Evolutionary conservation across 2,113 vertebrate genomes (phyloP).

Genomic region (Archilochus colubris): DNA sequence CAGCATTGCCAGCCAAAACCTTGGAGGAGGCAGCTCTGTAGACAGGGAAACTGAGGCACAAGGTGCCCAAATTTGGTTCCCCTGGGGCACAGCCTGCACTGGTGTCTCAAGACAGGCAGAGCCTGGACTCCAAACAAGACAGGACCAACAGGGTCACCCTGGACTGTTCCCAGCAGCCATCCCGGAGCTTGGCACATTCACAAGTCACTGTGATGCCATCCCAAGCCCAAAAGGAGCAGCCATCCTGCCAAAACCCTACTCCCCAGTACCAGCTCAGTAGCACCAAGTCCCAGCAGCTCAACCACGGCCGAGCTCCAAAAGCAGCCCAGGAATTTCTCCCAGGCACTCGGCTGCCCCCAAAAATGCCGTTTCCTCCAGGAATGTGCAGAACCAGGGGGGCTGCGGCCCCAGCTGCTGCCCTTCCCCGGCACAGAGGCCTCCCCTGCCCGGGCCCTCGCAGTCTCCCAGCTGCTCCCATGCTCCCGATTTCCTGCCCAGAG

Average conservation of each 20-base stretch:
- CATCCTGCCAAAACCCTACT: neutral
- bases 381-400: conserved; percentile 61
- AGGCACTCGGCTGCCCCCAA: conserved; percentile 56
- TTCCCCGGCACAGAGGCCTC: conserved; percentile 18
- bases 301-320: neutral
- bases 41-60: neutral
- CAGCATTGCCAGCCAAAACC: neutral
- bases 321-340: conserved; percentile 55
- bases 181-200: neutral
- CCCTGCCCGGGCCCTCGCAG: neutral
- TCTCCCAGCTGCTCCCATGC: conserved; percentile 74
- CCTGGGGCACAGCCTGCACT: neutral
- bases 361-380: conserved; percentile 77
- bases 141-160: neutral
- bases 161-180: neutral
- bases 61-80: neutral
- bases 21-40: neutral
- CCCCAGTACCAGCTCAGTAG: fast-evolving
- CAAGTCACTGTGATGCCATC: neutral
- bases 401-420: conserved; percentile 71
- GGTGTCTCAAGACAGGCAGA: neutral
- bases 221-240: neutral
- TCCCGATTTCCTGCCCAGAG: conserved; percentile 69
- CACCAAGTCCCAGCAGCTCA: neutral
- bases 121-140: neutral